These are phyloP conservation scores for Coremacera marginata DNA, from an alignment of 2,888 invertebrate genomes.

Conservation along the genomic window DNA sequence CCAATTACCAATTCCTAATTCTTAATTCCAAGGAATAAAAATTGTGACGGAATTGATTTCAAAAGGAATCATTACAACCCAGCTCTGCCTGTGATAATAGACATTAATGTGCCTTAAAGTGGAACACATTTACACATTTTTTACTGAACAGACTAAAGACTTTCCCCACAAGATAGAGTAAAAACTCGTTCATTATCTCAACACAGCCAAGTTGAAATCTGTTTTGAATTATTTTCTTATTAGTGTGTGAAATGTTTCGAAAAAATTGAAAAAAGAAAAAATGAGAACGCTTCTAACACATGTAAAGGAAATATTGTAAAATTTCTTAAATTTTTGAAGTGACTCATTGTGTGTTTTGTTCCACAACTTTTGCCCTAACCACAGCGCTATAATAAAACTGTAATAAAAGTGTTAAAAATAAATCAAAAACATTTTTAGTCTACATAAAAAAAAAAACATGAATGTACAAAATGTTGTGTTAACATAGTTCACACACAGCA, in stretches of 20 bases:
- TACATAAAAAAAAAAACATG: not conserved
- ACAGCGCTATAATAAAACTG: not conserved
- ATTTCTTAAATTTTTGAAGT: not conserved
- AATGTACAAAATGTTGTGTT: not conserved
- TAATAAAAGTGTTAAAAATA: not conserved
- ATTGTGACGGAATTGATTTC: too few species aligned
- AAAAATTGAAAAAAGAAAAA: not conserved
- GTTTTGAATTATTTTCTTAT: not conserved
- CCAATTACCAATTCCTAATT: too few species aligned
- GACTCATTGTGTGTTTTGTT: not conserved
- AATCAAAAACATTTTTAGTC: constrained; percentile 15
- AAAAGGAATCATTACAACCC: too few species aligned
- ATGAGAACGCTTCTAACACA: not conserved
- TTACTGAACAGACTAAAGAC: too few species aligned
- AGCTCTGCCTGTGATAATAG: too few species aligned
- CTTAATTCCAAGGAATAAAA: too few species aligned
- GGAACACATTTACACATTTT: not conserved
- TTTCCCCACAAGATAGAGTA: too few species aligned
- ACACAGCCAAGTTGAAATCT: not conserved
- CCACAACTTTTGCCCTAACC: not conserved
- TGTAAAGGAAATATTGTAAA: not conserved
- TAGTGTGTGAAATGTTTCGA: not conserved
- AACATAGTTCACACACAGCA: not conserved
- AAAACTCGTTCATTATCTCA: too few species aligned
- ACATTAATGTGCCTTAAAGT: too few species aligned